phyloP scores from a whole-genome alignment of 2,888 invertebrate genomes.

The Cryptophagus acutangulus region DNA sequence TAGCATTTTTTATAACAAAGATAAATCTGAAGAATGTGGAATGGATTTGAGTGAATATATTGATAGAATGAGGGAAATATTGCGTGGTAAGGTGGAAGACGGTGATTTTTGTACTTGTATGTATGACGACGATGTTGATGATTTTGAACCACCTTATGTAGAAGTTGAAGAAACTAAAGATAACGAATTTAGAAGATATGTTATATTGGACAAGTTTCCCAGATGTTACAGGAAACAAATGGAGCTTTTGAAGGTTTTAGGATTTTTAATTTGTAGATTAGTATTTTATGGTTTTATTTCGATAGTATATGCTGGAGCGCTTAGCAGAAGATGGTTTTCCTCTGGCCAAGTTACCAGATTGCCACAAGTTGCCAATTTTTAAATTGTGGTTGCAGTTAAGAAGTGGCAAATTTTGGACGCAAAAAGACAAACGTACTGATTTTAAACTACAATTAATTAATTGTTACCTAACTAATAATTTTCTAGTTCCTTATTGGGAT shows the following conservation, averaged over 20 bases:
- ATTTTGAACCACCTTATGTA: too few relatives aligned
- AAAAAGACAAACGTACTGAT: constrained; percentile 29
- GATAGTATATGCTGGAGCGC: constrained; percentile 33
- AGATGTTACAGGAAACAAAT: constrained; percentile 26
- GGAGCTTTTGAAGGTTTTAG: constrained; percentile 28
- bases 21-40: too few relatives aligned
- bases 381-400: constrained; percentile 43
- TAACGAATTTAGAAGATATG: constrained; percentile 36
- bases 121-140: too few relatives aligned
- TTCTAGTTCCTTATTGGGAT: neutral
- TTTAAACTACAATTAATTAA: constrained; percentile 2
- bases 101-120: too few relatives aligned
- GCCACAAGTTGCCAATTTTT: constrained; percentile 42
- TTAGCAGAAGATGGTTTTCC: constrained; percentile 45
- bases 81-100: too few relatives aligned
- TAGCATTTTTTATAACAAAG: too few relatives aligned
- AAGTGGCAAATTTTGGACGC: constrained; percentile 34
- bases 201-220: constrained; percentile 36
- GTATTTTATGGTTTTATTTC: constrained; percentile 6
- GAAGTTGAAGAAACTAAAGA: too few relatives aligned
- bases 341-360: constrained; percentile 42
- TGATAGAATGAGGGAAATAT: too few relatives aligned
- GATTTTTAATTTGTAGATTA: constrained; percentile 4
- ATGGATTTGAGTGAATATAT: too few relatives aligned
- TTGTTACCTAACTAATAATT: neutral